Evolutionary conservation across 2,113 vertebrate genomes (phyloP).

Genomic region (Passer montanus): DNA sequence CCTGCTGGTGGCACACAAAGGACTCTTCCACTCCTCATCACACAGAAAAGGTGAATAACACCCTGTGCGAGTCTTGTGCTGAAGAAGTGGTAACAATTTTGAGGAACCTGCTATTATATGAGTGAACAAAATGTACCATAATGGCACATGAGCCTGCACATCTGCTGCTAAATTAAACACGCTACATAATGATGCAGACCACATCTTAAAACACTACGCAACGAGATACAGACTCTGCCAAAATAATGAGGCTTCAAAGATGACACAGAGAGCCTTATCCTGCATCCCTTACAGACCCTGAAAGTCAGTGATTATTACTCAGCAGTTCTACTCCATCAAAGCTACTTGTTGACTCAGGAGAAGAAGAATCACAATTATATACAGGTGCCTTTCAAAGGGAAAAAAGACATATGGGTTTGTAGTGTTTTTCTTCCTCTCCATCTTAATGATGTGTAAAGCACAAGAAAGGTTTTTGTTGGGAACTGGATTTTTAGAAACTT

Average conservation of each 20-base stretch:
- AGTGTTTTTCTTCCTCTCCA: neutral
- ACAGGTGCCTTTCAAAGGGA: neutral
- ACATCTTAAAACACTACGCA: conserved; percentile 38
- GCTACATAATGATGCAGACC: neutral
- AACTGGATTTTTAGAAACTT: neutral
- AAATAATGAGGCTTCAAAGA: conserved; percentile 5
- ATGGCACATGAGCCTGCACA: conserved; percentile 46
- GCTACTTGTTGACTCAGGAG: neutral
- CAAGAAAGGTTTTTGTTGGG: neutral
- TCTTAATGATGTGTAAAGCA: neutral
- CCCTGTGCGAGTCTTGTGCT: neutral
- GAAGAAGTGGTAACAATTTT: conserved; percentile 33
- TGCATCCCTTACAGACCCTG: neutral
- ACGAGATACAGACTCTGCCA: neutral
- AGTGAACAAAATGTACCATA: conserved; percentile 58
- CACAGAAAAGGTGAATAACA: neutral
- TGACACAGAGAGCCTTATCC: neutral
- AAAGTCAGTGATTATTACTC: neutral
- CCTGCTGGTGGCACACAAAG: conserved; percentile 45
- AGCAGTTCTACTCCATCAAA: neutral
- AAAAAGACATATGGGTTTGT: neutral
- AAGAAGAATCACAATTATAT: neutral
- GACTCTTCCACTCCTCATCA: neutral
- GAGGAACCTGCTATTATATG: conserved; percentile 46
- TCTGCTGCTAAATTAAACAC: conserved; percentile 59